Percentiles rank a stretch among this genome's conserved stretches.
These are phyloP conservation scores for Spicauda simplicius DNA, from an alignment of 2,888 invertebrate species.

Conservation along the genomic window DNA sequence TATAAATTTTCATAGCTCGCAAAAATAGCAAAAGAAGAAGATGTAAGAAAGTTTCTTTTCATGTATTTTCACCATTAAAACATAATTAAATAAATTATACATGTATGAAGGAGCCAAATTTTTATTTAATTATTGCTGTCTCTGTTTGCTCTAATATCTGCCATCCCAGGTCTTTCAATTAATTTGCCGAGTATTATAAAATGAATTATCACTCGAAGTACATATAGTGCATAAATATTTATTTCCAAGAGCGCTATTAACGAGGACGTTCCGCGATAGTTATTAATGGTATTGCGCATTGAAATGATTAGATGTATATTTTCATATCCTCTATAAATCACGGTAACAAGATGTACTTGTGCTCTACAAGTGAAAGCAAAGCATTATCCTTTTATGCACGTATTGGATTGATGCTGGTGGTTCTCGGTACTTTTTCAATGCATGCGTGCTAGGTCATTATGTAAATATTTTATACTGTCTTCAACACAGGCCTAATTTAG, in stretches of 20 bases:
- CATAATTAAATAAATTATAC: no score
- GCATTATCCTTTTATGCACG: constrained; percentile 54
- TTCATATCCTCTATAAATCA: constrained; percentile 58
- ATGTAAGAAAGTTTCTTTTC: no score
- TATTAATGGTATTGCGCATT: constrained; percentile 48
- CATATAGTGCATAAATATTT: constrained; percentile 1
- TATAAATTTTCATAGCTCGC: no score
- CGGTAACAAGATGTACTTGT: constrained; percentile 66
- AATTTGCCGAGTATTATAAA: no score
- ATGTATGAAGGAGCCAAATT: no score
- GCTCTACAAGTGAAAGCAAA: constrained; percentile 45
- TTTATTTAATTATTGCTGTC: no score
- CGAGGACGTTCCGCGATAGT: constrained; percentile 21
- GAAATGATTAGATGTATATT: constrained; percentile 42
- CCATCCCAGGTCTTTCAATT: no score
- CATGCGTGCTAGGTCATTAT: background rate
- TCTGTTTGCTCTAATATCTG: no score
- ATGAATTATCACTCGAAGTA: background rate
- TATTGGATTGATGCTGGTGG: constrained; percentile 9
- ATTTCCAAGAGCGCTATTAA: constrained; percentile 16
- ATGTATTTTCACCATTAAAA: no score
- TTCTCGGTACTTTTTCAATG: constrained; percentile 4
- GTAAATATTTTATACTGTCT: no score
- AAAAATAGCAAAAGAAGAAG: no score
- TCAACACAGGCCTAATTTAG: no score